Percentiles rank a stretch among this genome's conserved stretches.
phyloP scores from a whole-genome alignment of 1,140 invertebrate genomes.

The Drosophila carrolli region DNA sequence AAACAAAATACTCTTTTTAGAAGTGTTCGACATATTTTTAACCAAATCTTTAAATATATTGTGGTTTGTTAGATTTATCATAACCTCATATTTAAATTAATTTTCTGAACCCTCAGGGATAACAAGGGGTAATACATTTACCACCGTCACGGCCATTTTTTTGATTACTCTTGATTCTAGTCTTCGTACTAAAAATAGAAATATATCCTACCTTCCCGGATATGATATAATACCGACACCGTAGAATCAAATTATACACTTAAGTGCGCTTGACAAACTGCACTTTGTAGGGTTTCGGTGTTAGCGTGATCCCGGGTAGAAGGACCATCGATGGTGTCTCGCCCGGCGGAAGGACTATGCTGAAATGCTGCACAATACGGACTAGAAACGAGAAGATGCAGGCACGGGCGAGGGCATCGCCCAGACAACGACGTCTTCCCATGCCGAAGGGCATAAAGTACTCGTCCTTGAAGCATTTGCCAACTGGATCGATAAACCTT shows the following conservation, averaged over 20 bases:
- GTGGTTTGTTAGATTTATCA: background rate
- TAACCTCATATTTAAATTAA: background rate
- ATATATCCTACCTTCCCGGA: background rate
- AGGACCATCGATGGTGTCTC: conserved; percentile 65
- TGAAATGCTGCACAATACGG: conserved; percentile 88
- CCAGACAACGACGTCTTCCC: conserved; percentile 90
- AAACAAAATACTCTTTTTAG: too few relatives aligned
- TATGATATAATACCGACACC: background rate
- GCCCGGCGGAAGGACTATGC: conserved; percentile 65
- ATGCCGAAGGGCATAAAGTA: conserved; percentile 89
- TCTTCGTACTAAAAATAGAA: background rate
- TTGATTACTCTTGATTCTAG: too few relatives aligned
- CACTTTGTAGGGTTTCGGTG: conserved; percentile 83
- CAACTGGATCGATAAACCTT: conserved; percentile 86
- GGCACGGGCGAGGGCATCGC: conserved; percentile 89
- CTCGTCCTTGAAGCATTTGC: conserved; percentile 74
- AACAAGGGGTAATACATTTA: background rate
- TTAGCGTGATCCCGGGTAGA: conserved; percentile 79
- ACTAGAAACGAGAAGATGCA: conserved; percentile 91
- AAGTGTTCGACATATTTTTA: background rate
- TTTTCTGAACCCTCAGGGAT: background rate
- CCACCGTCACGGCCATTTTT: background rate
- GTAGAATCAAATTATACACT: background rate
- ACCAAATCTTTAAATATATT: background rate
- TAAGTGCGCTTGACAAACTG: conserved; percentile 59